Evolutionary conservation across 1,140 invertebrate species (phyloP).

Genomic region (Drosophila pachea): DNA sequence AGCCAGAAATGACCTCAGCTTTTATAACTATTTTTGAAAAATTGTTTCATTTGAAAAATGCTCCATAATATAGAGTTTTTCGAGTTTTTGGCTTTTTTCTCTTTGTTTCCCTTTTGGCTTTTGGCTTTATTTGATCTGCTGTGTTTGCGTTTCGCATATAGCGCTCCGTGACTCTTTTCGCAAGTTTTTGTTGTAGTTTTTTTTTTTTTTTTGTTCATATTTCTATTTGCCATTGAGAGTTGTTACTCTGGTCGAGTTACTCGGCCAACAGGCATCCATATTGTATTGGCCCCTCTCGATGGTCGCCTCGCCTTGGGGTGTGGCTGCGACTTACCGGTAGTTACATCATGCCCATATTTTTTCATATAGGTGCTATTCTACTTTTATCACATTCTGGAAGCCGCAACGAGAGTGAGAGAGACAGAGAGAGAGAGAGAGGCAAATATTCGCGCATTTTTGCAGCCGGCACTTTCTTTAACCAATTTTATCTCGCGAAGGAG

Average conservation of each 20-base stretch:
- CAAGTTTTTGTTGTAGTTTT: constrained; percentile 41
- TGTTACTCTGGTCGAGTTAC: constrained; percentile 44
- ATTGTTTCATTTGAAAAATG: constrained; percentile 29
- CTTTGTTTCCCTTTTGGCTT: constrained; percentile 23
- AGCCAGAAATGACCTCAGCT: constrained; percentile 60
- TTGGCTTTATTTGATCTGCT: constrained; percentile 16
- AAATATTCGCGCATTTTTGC: constrained; percentile 11
- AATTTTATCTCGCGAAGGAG: constrained; percentile 69
- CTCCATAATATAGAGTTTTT: not conserved
- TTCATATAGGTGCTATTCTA: no score
- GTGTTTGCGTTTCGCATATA: constrained; percentile 45
- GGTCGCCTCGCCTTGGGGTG: constrained; percentile 51
- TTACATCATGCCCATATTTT: constrained; percentile 8
- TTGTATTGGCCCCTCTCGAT: not conserved
- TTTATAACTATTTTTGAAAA: constrained; percentile 30
- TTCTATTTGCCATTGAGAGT: constrained; percentile 1
- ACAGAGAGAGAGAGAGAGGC: not conserved
- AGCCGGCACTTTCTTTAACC: constrained; percentile 45
- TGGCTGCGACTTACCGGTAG: no score
- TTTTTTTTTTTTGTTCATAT: constrained; percentile 13
- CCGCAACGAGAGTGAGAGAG: constrained; percentile 1
- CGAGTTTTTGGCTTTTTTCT: not conserved
- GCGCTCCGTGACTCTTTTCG: constrained; percentile 64
- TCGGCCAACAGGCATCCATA: constrained; percentile 37
- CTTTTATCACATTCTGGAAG: no score